A percentile compares a stretch with the other conserved stretches of the same genome.
Evolutionary conservation across 1,140 invertebrate species (phyloP).

Genomic region (Orchesella cincta): DNA sequence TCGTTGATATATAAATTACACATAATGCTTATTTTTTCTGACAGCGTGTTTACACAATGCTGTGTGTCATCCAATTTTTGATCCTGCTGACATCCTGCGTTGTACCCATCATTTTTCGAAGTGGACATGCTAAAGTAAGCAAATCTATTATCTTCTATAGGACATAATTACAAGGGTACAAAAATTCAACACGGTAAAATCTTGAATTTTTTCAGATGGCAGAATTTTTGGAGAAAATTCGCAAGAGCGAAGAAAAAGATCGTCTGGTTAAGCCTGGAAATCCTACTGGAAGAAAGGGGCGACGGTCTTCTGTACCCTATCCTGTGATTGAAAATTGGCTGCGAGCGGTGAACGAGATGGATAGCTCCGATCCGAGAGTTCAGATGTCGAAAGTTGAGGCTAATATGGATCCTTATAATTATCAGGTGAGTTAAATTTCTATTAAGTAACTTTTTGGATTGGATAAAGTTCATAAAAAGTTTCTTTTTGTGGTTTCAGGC

Average conservation of each 20-base stretch:
- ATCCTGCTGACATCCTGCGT: not conserved
- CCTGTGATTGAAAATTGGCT: no score
- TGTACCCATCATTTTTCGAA: not conserved
- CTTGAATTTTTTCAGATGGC: not conserved
- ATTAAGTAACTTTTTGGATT: not conserved
- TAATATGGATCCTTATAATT: not conserved
- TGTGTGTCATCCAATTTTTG: not conserved
- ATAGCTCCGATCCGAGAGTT: not conserved
- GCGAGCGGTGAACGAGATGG: not conserved
- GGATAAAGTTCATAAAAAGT: not conserved
- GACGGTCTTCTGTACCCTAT: no score
- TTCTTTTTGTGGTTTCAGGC: not conserved
- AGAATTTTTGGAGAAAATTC: not conserved
- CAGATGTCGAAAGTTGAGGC: constrained; percentile 5
- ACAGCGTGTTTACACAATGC: not conserved
- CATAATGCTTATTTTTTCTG: not conserved
- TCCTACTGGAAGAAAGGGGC: no score
- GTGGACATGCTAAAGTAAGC: not conserved
- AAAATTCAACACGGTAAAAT: no score
- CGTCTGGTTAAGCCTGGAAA: no score
- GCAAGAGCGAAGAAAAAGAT: not conserved
- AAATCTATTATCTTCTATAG: not conserved
- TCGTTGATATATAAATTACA: not conserved
- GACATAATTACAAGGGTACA: no score
- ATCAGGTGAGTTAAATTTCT: not conserved